Conservation (phyloP, 1,140 invertebrate genomes). For the Oreohelix idahoensis region DNA sequence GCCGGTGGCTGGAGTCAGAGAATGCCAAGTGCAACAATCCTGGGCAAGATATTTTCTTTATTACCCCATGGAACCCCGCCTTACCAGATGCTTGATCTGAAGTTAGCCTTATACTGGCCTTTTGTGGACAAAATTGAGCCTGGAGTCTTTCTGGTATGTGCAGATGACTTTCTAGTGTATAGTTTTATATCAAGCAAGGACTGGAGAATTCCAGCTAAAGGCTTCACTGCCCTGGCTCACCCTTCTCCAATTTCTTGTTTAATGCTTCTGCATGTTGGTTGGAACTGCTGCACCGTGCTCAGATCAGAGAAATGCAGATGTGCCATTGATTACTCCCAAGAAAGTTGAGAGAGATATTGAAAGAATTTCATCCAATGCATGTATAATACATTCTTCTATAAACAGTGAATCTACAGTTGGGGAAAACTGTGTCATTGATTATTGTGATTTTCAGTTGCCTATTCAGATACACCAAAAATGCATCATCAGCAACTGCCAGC, state of each 20-base stretch:
- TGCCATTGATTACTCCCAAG: constrained; percentile 11
- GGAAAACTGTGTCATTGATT: constrained; percentile 69
- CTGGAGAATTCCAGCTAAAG: constrained; percentile 66
- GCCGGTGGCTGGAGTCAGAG: constrained; percentile 75
- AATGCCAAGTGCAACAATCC: constrained; percentile 72
- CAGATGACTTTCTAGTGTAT: constrained; percentile 74
- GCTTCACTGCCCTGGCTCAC: constrained; percentile 74
- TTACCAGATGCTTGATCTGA: constrained; percentile 73
- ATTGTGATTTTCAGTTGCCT: constrained; percentile 68
- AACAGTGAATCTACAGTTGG: constrained; percentile 47
- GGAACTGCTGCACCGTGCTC: too few species aligned
- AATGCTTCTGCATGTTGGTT: constrained; percentile 74
- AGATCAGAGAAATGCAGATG: background rate
- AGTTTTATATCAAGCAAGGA: constrained; percentile 53
- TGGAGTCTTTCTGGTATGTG: constrained; percentile 74
- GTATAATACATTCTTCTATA: constrained; percentile 66
- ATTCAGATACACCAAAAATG: constrained; percentile 63
- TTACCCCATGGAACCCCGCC: constrained; percentile 67
- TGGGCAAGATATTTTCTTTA: constrained; percentile 74
- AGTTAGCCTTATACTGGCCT: constrained; percentile 73
- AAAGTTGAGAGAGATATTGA: constrained; percentile 35
- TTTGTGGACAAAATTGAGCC: constrained; percentile 71
- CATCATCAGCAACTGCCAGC: constrained; percentile 73
- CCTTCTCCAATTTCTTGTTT: constrained; percentile 70
- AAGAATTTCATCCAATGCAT: constrained; percentile 45